phyloP scores from a whole-genome alignment of 1,140 invertebrate genomes.

The Rhopalosiphum maidis region DNA sequence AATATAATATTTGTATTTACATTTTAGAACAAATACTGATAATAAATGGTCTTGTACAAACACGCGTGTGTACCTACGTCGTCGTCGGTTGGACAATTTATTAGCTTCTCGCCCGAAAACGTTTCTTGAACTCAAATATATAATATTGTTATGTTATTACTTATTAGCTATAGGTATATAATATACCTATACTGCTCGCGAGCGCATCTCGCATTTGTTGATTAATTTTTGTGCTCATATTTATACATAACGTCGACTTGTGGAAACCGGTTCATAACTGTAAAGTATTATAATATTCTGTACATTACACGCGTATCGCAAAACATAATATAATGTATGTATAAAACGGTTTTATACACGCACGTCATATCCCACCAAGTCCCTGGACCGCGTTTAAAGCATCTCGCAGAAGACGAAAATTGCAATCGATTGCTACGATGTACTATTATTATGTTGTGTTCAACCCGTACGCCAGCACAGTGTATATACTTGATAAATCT shows the following conservation, averaged over 20 bases:
- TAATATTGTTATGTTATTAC: neutral
- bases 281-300: neutral
- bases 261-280: constrained; percentile 36
- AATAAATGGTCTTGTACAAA: neutral
- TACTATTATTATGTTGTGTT: neutral
- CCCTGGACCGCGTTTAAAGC: neutral
- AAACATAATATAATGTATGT: neutral
- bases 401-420: neutral
- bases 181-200: neutral
- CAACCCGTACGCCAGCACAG: neutral
- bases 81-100: neutral
- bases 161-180: neutral
- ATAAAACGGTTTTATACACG: neutral
- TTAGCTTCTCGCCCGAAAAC: neutral
- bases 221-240: constrained; percentile 6
- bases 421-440: neutral
- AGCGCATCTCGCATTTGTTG: neutral
- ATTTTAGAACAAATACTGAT: neutral
- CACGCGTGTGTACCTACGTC: neutral
- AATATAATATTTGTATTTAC: neutral
- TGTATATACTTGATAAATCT: neutral
- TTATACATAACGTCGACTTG: no score
- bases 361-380: neutral
- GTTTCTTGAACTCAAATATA: neutral
- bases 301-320: neutral